A percentile compares a stretch with the other conserved stretches of the same genome.
Conservation (phyloP, 92 coral and sea anemone genomes). For the Actinostola sp. region DNA sequence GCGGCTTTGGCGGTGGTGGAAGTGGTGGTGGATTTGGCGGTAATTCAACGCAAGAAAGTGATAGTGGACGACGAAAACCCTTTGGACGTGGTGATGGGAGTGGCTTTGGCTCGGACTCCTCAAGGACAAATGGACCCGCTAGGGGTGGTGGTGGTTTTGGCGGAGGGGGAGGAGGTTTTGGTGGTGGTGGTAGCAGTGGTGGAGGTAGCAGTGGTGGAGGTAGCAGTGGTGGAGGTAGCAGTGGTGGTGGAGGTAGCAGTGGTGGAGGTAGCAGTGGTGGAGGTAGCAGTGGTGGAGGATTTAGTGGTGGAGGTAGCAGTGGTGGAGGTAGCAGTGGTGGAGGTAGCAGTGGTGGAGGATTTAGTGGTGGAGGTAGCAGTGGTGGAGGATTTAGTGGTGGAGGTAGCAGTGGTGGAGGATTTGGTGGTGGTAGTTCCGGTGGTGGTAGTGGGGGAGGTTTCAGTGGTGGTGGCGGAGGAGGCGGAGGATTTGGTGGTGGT, state of each 20-base stretch:
- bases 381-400: constrained; percentile 53
- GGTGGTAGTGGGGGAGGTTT: constrained; percentile 42
- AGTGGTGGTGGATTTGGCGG: constrained; percentile 49
- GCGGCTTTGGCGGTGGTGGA: constrained; percentile 18
- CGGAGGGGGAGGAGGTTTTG: constrained; percentile 38
- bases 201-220: constrained; percentile 41
- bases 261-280: constrained; percentile 44
- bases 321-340: constrained; percentile 54
- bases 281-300: constrained; percentile 55
- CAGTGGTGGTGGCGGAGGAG: constrained; percentile 33
- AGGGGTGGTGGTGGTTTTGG: constrained; percentile 40
- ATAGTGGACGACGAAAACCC: constrained; percentile 23
- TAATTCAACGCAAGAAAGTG: neutral
- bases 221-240: constrained; percentile 23
- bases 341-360: constrained; percentile 55
- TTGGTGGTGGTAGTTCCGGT: constrained; percentile 41
- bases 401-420: constrained; percentile 50
- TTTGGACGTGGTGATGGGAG: constrained; percentile 55
- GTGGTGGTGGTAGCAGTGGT: constrained; percentile 39
- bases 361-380: constrained; percentile 45
- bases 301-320: constrained; percentile 40
- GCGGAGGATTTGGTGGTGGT: constrained; percentile 43
- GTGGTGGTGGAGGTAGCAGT: constrained; percentile 35
- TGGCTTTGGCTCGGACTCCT: too few species aligned
- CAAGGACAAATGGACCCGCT: neutral